phyloP scores from a whole-genome alignment of 2,113 vertebrate genomes.

The Paramormyrops kingsleyae region DNA sequence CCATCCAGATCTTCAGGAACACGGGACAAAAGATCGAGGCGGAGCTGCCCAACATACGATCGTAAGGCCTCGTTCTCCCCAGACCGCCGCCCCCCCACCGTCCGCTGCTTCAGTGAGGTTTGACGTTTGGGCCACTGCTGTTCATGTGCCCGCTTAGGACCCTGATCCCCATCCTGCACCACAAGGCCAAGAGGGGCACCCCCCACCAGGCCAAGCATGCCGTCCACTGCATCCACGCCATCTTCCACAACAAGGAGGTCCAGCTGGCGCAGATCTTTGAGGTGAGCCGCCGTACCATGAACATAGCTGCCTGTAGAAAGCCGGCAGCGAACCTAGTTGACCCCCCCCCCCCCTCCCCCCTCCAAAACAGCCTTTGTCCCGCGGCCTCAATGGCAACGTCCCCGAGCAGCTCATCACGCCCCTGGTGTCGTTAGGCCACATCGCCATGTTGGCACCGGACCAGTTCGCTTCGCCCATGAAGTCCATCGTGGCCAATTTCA shows the following conservation, averaged over 20 bases:
- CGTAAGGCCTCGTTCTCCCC: conserved; percentile 54
- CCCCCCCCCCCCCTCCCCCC: conserved; percentile 12
- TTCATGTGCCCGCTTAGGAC: conserved; percentile 64
- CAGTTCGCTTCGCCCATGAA: conserved; percentile 99
- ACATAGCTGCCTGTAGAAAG: not conserved
- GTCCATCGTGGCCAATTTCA: conserved; percentile 97
- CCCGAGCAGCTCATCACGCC: conserved; percentile 97
- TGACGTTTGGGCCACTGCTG: not conserved
- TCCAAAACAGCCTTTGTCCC: conserved; percentile 79
- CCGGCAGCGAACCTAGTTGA: not conserved
- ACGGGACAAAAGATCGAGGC: conserved; percentile 98
- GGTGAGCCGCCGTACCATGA: conserved; percentile 52
- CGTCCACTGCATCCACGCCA: conserved; percentile 95
- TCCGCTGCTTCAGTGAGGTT: not conserved
- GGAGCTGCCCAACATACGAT: conserved; percentile 93
- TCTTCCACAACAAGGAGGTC: conserved; percentile 98
- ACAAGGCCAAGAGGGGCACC: conserved; percentile 97
- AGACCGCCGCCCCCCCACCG: too few relatives aligned
- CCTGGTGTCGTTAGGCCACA: conserved; percentile 90
- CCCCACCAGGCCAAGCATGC: conserved; percentile 98
- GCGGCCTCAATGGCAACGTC: conserved; percentile 93
- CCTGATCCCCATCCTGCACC: conserved; percentile 95
- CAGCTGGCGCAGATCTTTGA: conserved; percentile 98
- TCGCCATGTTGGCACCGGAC: conserved; percentile 97
- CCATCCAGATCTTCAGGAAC: conserved; percentile 98